Evolutionary conservation across 2,797 vertebrate genomes (phyloP), one percentile per base, ranked within the genome.

Genomic region (Lacerta viridis): DNA sequence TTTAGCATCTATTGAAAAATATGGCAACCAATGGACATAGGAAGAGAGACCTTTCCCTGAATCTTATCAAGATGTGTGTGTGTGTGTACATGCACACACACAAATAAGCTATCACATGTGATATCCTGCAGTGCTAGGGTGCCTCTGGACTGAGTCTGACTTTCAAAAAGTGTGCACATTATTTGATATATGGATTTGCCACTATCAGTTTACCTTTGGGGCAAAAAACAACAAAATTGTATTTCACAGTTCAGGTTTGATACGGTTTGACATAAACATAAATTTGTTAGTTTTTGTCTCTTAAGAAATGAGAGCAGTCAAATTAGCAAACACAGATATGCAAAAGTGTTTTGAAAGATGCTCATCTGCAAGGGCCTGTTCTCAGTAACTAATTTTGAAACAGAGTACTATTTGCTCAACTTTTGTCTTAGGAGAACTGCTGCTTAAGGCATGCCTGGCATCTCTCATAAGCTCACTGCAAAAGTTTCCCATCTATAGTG

Each of bases 131-230:
- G 46, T 72, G 25, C 15, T 55, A n/a, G 27, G 17, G 4, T 92
- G 76, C 36, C 17, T 80, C 76, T 36, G 18, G 18, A 29, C 15
- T 11, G 33, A 43, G 5, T 39, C 15, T 72, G 46, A 71, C 33
- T 11, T 64, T 29, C 15, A 13, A 80, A 59, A 17, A 55, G 50
- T 55, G 7, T 80, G 25, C 43, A 9, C 61, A 25, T 29, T 69
- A 25, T 5, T 27, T 39, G 50, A 18, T 68, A 3, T 78, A 92
- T 94, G 93, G 93, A 95, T 95, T 91, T 94, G 92, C 85, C 93
- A 90, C 87, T 66, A 91, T 77, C 74, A 64, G 11, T 7, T 64
- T 76, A 68, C 7, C 61, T 36, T 36, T 46, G 72, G n/a, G 20
- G 5, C 77, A 39, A 17, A 20, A 79, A 76, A 68, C 61, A 17